These are phyloP conservation scores for Atherix ibis DNA, from an alignment of 2,888 invertebrate species.

Conservation along the genomic window DNA sequence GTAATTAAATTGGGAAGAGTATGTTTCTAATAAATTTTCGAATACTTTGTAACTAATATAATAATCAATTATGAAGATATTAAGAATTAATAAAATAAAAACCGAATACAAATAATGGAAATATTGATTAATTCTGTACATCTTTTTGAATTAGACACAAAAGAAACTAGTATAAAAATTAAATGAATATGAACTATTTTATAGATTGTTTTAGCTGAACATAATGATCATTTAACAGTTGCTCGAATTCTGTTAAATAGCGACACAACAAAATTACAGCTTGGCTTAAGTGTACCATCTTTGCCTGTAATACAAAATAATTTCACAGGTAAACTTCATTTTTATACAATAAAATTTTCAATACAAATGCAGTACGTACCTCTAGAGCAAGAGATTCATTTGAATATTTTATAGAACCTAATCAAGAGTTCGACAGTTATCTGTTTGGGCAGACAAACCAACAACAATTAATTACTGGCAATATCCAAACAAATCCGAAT, in stretches of 20 bases:
- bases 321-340: slow-evolving; percentile 47
- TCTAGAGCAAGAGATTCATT: no score
- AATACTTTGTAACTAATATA: no score
- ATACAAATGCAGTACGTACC: no score
- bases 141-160: no score
- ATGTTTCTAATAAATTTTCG: no score
- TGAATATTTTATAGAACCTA: slow-evolving; percentile 55
- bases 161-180: no score
- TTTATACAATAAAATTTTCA: no score
- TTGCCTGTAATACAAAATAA: slow-evolving; percentile 55
- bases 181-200: background rate
- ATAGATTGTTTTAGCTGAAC: slow-evolving; percentile 66
- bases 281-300: slow-evolving; percentile 55
- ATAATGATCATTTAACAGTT: slow-evolving; percentile 78
- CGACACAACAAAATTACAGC: slow-evolving; percentile 57
- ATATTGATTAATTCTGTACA: no score
- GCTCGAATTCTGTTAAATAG: slow-evolving; percentile 69
- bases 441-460: slow-evolving; percentile 33
- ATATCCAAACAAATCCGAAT: slow-evolving; percentile 22
- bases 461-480: slow-evolving; percentile 9
- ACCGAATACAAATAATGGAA: no score
- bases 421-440: slow-evolving; percentile 55
- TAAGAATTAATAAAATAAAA: no score
- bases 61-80: no score
- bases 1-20: background rate